Conservation (phyloP, 2,797 vertebrate genomes). For the Gila robusta region DNA sequence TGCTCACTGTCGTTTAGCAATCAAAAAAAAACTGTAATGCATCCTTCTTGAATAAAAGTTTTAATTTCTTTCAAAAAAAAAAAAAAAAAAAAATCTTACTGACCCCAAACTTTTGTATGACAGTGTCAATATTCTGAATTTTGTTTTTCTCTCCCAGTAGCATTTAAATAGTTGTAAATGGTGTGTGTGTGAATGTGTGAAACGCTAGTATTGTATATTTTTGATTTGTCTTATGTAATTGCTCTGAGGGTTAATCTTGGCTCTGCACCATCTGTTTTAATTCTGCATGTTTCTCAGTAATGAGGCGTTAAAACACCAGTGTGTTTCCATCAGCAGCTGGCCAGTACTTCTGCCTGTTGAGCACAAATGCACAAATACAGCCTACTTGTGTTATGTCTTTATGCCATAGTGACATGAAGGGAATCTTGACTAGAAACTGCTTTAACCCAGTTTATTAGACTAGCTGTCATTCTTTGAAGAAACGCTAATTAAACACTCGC, state of each 20-base stretch:
- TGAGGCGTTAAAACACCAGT: constrained; percentile 12
- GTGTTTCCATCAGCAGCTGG: constrained; percentile 6
- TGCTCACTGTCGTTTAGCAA: no score
- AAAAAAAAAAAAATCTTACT: not conserved
- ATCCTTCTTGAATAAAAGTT: not conserved
- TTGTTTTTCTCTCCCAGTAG: not conserved
- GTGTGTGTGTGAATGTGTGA: not conserved
- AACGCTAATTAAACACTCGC: constrained; percentile 20
- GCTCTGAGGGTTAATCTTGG: not conserved
- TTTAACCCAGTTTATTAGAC: constrained; percentile 14
- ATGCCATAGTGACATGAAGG: not conserved
- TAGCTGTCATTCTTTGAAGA: not conserved
- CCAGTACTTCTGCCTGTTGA: not conserved
- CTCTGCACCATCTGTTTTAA: constrained; percentile 31
- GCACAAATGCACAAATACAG: constrained; percentile 8
- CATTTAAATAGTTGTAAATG: not conserved
- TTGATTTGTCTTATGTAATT: not conserved
- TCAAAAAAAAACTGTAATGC: no score
- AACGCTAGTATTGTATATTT: not conserved
- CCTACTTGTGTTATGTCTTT: not conserved
- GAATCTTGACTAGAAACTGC: not conserved
- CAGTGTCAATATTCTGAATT: not conserved
- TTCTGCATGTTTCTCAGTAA: constrained; percentile 5
- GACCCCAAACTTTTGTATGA: not conserved
- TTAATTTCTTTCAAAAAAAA: not conserved